Evolutionary conservation across 2,113 vertebrate species (phyloP), one percentile per base, ranked within the genome.

Genomic region (Paedocypris sp.): DNA sequence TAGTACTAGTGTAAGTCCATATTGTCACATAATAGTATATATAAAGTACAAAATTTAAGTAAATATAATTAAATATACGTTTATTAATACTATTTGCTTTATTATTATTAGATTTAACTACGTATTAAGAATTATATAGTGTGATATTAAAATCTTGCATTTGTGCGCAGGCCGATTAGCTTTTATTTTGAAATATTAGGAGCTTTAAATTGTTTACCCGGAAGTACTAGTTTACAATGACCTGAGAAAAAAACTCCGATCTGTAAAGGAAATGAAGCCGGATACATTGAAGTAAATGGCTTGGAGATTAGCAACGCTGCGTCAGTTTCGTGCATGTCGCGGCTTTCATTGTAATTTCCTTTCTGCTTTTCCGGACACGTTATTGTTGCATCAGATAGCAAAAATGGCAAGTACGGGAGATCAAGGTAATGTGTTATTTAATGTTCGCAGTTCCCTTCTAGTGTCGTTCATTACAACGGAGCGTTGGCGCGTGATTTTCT

Each of bases 321-420:
- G 22, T 41, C 29, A 36, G 12, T 7, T 41, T 39, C 3, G 6
- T 28, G 4, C 15, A 39, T 32, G 39, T 32, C 39, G 3, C 43
- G 39, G 41, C 25, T 31, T 43, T 58, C 53, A 43, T 58, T 43
- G 38, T 58, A 26, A 6, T 38, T 54, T 52, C 18, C 49, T 52
- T 13, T 23, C 49, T 35, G 4, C 8, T 61, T 36, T 82, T 80
- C 78, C 76, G 77, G 72, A 54, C 79, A 80, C 80, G 71, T 77
- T 78, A 74, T 75, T 82, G 80, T 87, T 87, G 85, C 85, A 87
- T 87, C 85, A 87, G 83, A 80, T 74, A 62, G 62, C 20, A 15
- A 3, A 13, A 3, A 87, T 87, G 85, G 77, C 83, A 69, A 62
- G 32, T 36, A 62, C 76, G 5, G 80, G 36, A 70, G 79, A 85